A percentile compares a stretch with the other conserved stretches of the same genome.
Conservation (phyloP, 2,797 vertebrate genomes). For the Hemitrygon akajei region DNA sequence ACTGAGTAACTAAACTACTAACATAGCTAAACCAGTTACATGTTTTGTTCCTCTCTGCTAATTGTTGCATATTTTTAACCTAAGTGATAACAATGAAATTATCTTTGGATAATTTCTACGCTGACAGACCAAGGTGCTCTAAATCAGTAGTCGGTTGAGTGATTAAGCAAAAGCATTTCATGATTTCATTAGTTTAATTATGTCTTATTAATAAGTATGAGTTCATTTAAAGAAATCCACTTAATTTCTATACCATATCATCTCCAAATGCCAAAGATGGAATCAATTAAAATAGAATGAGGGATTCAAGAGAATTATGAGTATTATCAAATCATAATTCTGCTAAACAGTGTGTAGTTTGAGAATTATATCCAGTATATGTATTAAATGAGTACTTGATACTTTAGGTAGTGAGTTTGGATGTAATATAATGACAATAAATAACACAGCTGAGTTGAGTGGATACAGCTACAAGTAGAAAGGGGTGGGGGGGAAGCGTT, state of each 20-base stretch:
- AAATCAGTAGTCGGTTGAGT: not conserved
- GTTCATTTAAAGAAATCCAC: not conserved
- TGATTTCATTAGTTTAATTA: not conserved
- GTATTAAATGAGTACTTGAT: not conserved
- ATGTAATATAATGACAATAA: not conserved
- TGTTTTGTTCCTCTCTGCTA: not conserved
- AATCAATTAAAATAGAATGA: not conserved
- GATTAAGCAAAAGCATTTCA: not conserved
- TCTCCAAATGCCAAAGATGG: not conserved
- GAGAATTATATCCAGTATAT: too few relatives aligned
- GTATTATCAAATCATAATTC: not conserved
- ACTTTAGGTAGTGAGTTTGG: not conserved
- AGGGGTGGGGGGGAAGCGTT: not conserved
- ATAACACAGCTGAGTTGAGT: not conserved
- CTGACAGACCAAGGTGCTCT: not conserved
- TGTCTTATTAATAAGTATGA: not conserved
- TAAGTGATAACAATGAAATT: not conserved
- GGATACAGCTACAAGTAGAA: not conserved
- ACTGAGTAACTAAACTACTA: not conserved
- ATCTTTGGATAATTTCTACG: not conserved
- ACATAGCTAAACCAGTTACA: not conserved
- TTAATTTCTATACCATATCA: not conserved
- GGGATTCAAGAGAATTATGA: not conserved
- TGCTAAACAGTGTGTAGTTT: not conserved
- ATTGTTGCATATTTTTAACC: not conserved